Percentiles rank a stretch among this genome's conserved stretches.
Evolutionary conservation across 2,113 vertebrate genomes (phyloP).

Genomic region (Macaca fascicularis): T2T-MFA8v1.1 NC_088389.1:86814001-86814500

Average conservation of each 20-base stretch:
- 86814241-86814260: background rate
- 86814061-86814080: background rate
- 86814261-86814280: background rate
- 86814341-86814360: background rate
- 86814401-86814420: background rate
- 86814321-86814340: background rate
- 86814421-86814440: background rate
- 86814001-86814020: background rate
- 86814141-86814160: background rate
- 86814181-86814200: background rate
- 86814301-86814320: background rate
- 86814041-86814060: background rate
- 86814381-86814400: background rate
- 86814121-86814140: background rate
- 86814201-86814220: background rate
- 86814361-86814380: background rate
- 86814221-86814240: background rate
- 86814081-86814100: background rate
- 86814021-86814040: slow-evolving; percentile 22
- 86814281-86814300: background rate
- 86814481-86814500: background rate
- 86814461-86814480: background rate
- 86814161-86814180: background rate
- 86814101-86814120: background rate
- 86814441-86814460: slow-evolving; percentile 22